A percentile compares a stretch with the other conserved stretches of the same genome.
Evolutionary conservation across 2,113 vertebrate genomes (phyloP).

Genomic region (Bubo scandiacus): DNA sequence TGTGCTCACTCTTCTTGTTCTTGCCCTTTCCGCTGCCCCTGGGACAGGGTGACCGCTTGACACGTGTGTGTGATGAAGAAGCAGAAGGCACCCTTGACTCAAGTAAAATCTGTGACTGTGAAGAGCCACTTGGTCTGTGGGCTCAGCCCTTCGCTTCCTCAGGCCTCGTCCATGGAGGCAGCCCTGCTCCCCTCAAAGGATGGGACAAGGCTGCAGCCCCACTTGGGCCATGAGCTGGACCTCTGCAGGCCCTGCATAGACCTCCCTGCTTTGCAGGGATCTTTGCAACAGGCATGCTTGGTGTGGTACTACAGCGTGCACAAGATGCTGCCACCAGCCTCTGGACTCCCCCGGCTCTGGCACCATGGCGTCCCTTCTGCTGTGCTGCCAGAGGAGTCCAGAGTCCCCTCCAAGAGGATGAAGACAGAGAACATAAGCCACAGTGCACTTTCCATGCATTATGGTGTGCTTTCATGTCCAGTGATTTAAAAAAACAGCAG

Average conservation of each 20-base stretch:
- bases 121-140: neutral
- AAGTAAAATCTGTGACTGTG: accelerated
- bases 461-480: accelerated
- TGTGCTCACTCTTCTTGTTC: neutral
- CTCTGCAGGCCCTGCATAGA: neutral
- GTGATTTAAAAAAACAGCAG: neutral
- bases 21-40: neutral
- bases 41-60: neutral
- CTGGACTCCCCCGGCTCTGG: neutral
- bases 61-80: neutral
- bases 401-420: neutral
- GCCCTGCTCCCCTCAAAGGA: accelerated
- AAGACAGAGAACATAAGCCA: neutral
- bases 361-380: accelerated
- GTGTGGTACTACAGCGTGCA: accelerated
- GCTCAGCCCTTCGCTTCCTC: neutral
- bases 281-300: neutral
- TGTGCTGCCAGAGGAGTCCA: neutral
- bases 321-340: neutral
- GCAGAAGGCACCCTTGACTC: neutral
- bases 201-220: neutral
- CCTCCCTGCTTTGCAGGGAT: accelerated
- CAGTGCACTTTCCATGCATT: neutral
- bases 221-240: neutral
- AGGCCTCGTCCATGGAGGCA: neutral